phyloP scores from a whole-genome alignment of 2,888 invertebrate genomes.

The Protonemura montana region DNA sequence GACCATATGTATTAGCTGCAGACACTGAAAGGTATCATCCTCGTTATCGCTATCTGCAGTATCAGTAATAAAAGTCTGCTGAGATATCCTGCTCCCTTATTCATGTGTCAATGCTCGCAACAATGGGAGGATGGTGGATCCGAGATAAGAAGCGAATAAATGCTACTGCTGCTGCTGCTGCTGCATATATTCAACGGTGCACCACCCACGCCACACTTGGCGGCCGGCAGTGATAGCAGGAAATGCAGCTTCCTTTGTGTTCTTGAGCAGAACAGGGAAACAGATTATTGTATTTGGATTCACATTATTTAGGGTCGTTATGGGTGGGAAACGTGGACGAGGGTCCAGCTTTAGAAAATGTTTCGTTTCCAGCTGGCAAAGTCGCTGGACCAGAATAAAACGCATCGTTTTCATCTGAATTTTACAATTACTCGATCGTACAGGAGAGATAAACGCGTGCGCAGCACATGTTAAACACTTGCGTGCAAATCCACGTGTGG shows the following conservation, averaged over 20 bases:
- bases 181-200: not conserved
- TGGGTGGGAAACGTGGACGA: not conserved
- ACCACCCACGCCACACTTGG: conserved; percentile 14
- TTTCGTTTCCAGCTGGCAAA: not conserved
- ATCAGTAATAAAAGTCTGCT: not conserved
- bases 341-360: not conserved
- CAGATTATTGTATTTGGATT: not conserved
- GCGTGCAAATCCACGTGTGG: not conserved
- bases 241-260: conserved; percentile 41
- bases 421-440: not conserved
- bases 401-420: conserved; percentile 13
- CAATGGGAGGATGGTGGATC: conserved; percentile 41
- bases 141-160: conserved; percentile 37
- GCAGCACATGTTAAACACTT: not conserved
- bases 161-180: not conserved
- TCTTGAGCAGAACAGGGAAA: conserved; percentile 25
- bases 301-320: not conserved
- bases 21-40: not conserved
- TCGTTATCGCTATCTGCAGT: not conserved
- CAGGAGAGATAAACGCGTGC: too few relatives aligned
- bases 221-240: conserved; percentile 33
- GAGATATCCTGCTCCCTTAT: conserved; percentile 34
- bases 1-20: not conserved
- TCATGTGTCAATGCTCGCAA: conserved; percentile 41
- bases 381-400: not conserved